Percentiles rank a stretch among this genome's conserved stretches.
phyloP scores from a whole-genome alignment of 2,888 invertebrate genomes.

The Scaptomyza parva region DNA sequence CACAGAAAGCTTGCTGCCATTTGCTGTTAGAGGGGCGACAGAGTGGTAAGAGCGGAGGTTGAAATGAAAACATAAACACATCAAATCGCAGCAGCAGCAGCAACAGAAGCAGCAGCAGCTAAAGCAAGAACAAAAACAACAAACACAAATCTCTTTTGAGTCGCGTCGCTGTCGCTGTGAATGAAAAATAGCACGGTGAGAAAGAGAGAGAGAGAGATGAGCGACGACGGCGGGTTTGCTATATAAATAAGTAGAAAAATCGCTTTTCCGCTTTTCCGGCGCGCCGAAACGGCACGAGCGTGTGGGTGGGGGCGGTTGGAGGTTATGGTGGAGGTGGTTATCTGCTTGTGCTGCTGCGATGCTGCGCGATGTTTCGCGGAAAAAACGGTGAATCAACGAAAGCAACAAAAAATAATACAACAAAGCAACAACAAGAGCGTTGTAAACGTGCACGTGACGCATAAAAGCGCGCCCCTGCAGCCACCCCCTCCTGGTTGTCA shows the following conservation, averaged over 20 bases:
- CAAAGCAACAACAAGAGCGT: slow-evolving; percentile 45
- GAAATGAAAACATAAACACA: slow-evolving; percentile 71
- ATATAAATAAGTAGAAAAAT: slow-evolving; percentile 74
- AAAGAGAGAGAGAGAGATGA: slow-evolving; percentile 2
- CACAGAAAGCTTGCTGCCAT: slow-evolving; percentile 22
- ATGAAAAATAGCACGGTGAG: slow-evolving; percentile 37
- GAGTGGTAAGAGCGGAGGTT: background rate
- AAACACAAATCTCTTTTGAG: slow-evolving; percentile 70
- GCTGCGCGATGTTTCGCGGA: slow-evolving; percentile 72
- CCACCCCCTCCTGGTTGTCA: slow-evolving; percentile 18
- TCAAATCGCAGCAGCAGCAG: slow-evolving; percentile 63
- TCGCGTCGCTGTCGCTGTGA: slow-evolving; percentile 28
- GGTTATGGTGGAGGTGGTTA: slow-evolving; percentile 16
- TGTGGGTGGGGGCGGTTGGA: slow-evolving; percentile 7
- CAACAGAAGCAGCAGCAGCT: slow-evolving; percentile 26
- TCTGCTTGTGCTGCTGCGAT: slow-evolving; percentile 40
- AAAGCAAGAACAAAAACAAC: slow-evolving; percentile 51
- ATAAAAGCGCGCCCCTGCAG: slow-evolving; percentile 28
- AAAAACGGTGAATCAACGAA: slow-evolving; percentile 75
- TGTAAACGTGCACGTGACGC: slow-evolving; percentile 73
- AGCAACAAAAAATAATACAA: slow-evolving; percentile 40
- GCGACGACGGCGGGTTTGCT: slow-evolving; percentile 25
- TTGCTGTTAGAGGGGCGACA: slow-evolving; percentile 6
- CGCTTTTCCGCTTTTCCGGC: slow-evolving; percentile 73
- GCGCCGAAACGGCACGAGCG: slow-evolving; percentile 17